Conservation (phyloP, 2,113 vertebrate species). For the Origma solitaria region DNA sequence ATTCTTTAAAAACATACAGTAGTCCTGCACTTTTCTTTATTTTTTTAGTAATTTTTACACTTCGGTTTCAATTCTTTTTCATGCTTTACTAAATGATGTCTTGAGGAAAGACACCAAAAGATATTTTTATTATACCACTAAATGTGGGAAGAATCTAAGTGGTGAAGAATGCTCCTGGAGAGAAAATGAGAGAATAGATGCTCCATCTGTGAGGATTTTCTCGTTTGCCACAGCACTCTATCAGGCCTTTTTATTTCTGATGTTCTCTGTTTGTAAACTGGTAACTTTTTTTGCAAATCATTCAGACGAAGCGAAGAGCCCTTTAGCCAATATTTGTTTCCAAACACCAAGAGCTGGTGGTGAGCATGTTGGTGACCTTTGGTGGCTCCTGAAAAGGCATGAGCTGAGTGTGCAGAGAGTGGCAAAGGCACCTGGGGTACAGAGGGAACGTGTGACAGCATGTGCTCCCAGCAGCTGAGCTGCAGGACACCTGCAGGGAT, state of each 20-base stretch:
- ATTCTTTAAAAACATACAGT: not conserved
- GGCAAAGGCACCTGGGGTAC: not conserved
- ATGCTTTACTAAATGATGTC: not conserved
- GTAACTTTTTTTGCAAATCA: not conserved
- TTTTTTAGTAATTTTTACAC: not conserved
- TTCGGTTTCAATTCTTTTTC: not conserved
- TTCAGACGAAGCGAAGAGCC: not conserved
- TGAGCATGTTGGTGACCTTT: not conserved
- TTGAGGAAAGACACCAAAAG: not conserved
- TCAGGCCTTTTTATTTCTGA: not conserved
- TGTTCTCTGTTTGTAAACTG: not conserved
- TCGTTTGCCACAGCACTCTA: not conserved
- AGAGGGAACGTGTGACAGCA: not conserved
- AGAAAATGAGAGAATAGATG: not conserved
- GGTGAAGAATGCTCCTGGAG: not conserved
- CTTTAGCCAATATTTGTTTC: not conserved
- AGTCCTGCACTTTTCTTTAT: not conserved
- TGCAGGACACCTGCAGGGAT: not conserved
- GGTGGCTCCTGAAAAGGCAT: not conserved
- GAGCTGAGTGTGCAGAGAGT: not conserved
- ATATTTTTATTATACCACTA: not conserved
- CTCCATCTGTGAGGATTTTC: slow-evolving; percentile 39
- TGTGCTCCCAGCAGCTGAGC: not conserved
- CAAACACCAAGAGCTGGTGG: not conserved
- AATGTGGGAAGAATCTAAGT: slow-evolving; percentile 6